Conservation (phyloP, 2,888 invertebrate species). For the Dicyrtomina minuta region DNA sequence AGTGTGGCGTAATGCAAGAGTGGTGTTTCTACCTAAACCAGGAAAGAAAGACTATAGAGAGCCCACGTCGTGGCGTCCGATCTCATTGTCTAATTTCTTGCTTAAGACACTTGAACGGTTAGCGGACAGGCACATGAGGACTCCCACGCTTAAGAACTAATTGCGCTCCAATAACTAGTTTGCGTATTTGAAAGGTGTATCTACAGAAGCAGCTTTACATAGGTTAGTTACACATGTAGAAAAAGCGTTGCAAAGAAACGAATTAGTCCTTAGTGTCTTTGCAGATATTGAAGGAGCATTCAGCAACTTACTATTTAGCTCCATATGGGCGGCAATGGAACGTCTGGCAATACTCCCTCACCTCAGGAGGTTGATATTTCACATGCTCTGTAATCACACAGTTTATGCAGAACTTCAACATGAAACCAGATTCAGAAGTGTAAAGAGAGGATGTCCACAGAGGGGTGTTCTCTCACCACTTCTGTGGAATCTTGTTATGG, state of each 20-base stretch:
- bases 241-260: constrained; percentile 24
- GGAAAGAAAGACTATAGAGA: constrained; percentile 33
- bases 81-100: constrained; percentile 40
- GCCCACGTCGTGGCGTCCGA: constrained; percentile 32
- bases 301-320: constrained; percentile 39
- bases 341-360: constrained; percentile 15
- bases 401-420: too few relatives aligned
- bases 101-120: constrained; percentile 39
- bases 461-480: not conserved
- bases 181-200: constrained; percentile 36
- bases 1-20: constrained; percentile 4
- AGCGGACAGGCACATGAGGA: constrained; percentile 26
- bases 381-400: too few relatives aligned
- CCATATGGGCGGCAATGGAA: constrained; percentile 22
- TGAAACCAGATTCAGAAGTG: too few relatives aligned
- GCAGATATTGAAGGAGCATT: constrained; percentile 54
- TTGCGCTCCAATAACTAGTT: constrained; percentile 21
- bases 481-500: not conserved
- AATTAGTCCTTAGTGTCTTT: constrained; percentile 42
- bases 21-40: constrained; percentile 40
- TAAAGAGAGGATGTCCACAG: constrained; percentile 7
- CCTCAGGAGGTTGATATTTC: constrained; percentile 14
- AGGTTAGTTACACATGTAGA: constrained; percentile 9
- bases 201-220: constrained; percentile 37
- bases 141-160: not conserved